phyloP scores from a whole-genome alignment of 2,888 invertebrate genomes.

The Xestia xanthographa region DNA sequence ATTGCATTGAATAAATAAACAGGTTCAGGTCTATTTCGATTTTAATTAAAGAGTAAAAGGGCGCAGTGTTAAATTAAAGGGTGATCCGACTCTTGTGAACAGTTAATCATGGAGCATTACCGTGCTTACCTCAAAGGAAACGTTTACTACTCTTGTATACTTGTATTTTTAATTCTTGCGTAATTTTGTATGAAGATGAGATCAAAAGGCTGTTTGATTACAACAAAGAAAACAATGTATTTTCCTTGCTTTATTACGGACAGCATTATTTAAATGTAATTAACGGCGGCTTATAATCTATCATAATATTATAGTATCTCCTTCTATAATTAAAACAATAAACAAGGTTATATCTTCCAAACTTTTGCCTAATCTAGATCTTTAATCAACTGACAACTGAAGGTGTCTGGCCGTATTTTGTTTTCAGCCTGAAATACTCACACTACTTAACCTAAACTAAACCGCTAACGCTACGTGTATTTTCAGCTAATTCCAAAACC shows the following conservation, averaged over 20 bases:
- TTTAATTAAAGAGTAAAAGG: constrained; percentile 59
- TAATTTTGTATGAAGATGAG: background rate
- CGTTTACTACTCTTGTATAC: background rate
- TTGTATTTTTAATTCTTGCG: constrained; percentile 18
- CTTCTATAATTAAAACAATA: background rate
- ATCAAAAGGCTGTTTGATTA: constrained; percentile 27
- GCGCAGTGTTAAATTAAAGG: constrained; percentile 41
- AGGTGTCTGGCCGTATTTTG: constrained; percentile 17
- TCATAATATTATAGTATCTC: background rate
- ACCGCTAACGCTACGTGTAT: constrained; percentile 19
- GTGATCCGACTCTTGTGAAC: constrained; percentile 34
- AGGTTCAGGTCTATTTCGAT: constrained; percentile 47
- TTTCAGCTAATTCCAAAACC: constrained; percentile 36
- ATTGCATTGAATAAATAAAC: constrained; percentile 57
- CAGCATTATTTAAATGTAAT: background rate
- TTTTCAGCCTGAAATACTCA: constrained; percentile 47
- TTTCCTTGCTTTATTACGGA: background rate
- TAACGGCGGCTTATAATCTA: background rate
- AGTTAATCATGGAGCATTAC: constrained; percentile 46
- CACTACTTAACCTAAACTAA: constrained; percentile 42
- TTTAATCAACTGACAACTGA: constrained; percentile 3
- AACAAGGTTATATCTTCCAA: background rate
- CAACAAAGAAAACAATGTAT: background rate
- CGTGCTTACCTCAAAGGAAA: constrained; percentile 28
- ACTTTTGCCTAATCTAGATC: background rate